Base-by-base conservation (phyloP, 2,888 invertebrate species). In the Spisula solida region DNA sequence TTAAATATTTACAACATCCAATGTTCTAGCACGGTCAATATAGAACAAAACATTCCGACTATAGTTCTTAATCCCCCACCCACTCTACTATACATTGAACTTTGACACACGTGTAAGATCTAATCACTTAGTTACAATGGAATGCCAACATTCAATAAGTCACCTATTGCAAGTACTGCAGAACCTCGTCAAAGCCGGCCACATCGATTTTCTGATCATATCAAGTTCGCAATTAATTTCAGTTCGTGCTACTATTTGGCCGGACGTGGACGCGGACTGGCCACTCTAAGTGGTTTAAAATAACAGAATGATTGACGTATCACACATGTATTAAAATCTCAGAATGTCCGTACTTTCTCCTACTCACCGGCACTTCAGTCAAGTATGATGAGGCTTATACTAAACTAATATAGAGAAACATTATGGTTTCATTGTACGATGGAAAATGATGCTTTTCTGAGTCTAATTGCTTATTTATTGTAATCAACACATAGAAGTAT, bases 1-100 rank as follows among this genome's bases (percentile, higher is more conserved):
- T 66, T 66, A 66, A 66, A 66, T 66, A 66, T 66, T 66, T 66
- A 66, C 60, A 66, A 66, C 60, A 66, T 66, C 60, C 60, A 66
- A 66, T 66, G 60, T n/a, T 66, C n/a, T 66, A n/a, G 25, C 25
- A 8, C 60, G 60, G 25, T 25, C 60, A 66, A 66, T 66, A 66
- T 66, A 66, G 20, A 25, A 66, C 60, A 66, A 25, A 25, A 66
- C 25, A 66, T 25, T 66, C 60, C 60, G 6, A 66, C 25, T 4
- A 66, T 66, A 0, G 60, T n/a, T 20, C 60, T 66, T 66, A 66
- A 66, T 66, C 60, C 60, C 60, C 60, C 60, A 25, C 60, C 60
- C 25, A 66, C 60, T 66, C 60, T 25, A 2, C 10, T 66, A 25
- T n/a, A 66, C 25, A 66, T 6, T 25, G 25, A 25, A 25, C 25